Evolutionary conservation across 1,140 invertebrate species (phyloP).

Genomic region (Brachionus plicatilis): DNA sequence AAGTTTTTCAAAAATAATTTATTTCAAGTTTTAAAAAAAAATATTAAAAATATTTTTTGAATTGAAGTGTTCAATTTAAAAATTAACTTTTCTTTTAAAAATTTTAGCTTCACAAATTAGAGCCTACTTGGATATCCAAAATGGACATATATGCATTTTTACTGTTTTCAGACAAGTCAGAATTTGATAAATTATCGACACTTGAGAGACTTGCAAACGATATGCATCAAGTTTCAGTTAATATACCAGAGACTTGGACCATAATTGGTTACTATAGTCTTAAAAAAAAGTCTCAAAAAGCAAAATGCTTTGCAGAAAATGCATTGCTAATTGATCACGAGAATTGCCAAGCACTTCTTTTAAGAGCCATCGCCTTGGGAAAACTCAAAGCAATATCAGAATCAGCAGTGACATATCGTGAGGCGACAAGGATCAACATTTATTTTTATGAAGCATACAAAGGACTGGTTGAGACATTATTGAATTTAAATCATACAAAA

Average conservation of each 20-base stretch:
- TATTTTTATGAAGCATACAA: conserved; percentile 38
- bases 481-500: conserved; percentile 35
- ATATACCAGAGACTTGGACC: conserved; percentile 34
- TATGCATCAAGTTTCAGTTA: conserved; percentile 39
- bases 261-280: conserved; percentile 36
- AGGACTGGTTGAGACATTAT: conserved; percentile 19
- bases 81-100: not conserved
- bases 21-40: too few species aligned
- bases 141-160: conserved; percentile 39
- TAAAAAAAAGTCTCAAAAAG: conserved; percentile 38
- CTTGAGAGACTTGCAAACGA: conserved; percentile 22
- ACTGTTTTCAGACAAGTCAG: conserved; percentile 15
- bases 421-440: conserved; percentile 23
- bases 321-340: conserved; percentile 30
- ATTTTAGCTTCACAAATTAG: conserved; percentile 26
- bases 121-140: conserved; percentile 11
- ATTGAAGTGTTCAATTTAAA: too few species aligned
- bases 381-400: conserved; percentile 29
- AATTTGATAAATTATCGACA: conserved; percentile 21
- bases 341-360: conserved; percentile 25
- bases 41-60: too few species aligned
- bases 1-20: too few species aligned
- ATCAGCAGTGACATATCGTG: conserved; percentile 30
- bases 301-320: conserved; percentile 39
- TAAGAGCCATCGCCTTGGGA: conserved; percentile 22